These are phyloP conservation scores for Echinops telfairi DNA, from an alignment of 2,113 vertebrate genomes.

Conservation along the genomic window DNA sequence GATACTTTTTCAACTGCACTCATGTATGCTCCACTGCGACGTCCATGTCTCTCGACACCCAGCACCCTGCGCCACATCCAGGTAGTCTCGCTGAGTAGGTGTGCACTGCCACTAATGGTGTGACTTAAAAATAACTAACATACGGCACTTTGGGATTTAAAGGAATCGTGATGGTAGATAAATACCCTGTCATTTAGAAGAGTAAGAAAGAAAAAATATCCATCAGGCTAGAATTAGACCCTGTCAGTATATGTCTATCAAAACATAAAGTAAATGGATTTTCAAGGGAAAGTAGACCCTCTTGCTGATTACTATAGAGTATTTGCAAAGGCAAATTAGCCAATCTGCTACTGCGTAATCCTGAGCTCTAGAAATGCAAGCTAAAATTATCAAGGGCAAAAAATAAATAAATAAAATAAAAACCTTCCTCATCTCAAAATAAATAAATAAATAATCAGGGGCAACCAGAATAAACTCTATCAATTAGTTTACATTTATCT, in stretches of 20 bases:
- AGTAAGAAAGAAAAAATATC: neutral
- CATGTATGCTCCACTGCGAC: neutral
- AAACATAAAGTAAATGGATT: neutral
- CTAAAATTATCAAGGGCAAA: neutral
- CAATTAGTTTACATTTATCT: too few relatives aligned
- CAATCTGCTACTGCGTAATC: rapidly evolving
- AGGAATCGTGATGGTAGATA: neutral
- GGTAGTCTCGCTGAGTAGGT: neutral
- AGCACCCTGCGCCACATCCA: neutral
- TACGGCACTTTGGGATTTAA: too few relatives aligned
- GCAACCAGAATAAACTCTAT: too few relatives aligned
- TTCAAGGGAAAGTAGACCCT: too few relatives aligned
- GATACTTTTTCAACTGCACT: rapidly evolving
- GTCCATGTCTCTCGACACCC: rapidly evolving
- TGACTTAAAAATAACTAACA: neutral
- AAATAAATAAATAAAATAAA: too few relatives aligned
- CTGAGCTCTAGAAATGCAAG: rapidly evolving
- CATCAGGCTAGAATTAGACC: neutral
- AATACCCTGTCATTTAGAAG: neutral
- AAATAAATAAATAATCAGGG: neutral
- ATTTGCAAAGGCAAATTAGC: neutral
- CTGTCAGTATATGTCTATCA: neutral
- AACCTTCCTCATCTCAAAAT: too few relatives aligned
- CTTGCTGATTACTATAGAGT: neutral
- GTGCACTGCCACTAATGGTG: neutral